Conservation (phyloP, 2,113 vertebrate species). For the Potamarius usumacintae region DNA sequence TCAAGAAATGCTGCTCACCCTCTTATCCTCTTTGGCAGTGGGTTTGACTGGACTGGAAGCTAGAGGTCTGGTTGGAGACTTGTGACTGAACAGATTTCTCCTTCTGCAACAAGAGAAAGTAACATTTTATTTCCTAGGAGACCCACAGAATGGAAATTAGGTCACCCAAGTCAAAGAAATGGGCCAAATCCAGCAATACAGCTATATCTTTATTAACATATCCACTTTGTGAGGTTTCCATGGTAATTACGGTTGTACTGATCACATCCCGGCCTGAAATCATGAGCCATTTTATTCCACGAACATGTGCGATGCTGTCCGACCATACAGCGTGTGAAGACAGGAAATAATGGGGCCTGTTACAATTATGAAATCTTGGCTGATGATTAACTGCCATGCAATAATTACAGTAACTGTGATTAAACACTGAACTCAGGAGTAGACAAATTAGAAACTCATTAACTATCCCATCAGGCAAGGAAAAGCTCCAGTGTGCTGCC, state of each 20-base stretch:
- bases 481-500: not conserved
- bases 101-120: slow-evolving; percentile 63
- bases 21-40: slow-evolving; percentile 58
- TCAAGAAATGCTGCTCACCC: slow-evolving; percentile 40
- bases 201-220: not conserved
- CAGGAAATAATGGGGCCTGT: not conserved
- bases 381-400: not conserved
- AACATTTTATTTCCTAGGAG: not conserved
- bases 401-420: not conserved
- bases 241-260: not conserved
- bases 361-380: not conserved
- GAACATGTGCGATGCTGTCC: not conserved
- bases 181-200: not conserved
- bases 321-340: not conserved
- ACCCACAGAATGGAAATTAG: not conserved
- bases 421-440: not conserved
- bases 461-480: not conserved
- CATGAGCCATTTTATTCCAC: not conserved
- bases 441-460: not conserved
- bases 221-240: not conserved
- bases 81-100: slow-evolving; percentile 64
- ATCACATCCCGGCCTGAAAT: not conserved
- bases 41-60: slow-evolving; percentile 64
- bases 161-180: not conserved
- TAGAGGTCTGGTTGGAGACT: slow-evolving; percentile 57